Evolutionary conservation across 1,140 invertebrate species (phyloP), one percentile per base, ranked within the genome.

Genomic region (Drosophila dunni): DNA sequence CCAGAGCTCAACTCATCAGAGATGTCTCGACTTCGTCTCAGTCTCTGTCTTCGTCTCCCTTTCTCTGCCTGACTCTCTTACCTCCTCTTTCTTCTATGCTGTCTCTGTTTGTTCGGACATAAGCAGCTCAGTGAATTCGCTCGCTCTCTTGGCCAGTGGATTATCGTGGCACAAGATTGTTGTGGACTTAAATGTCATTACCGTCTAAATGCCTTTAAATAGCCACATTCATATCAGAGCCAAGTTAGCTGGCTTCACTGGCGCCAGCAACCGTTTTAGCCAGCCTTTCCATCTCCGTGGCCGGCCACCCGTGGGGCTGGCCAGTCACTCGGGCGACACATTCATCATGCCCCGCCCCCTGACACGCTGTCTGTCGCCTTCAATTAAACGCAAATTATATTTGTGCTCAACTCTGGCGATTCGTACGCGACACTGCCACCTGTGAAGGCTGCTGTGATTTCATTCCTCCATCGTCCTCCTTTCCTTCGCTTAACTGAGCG

Each of bases 361-460:
- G 78, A 79, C 79, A 70, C 68, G 79, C 24, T 29, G 24, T 29
- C 76, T 86, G 82, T 88, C 82, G 73, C 72, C 79, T 88, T 88
- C 83, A 88, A 86, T 86, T 86, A 86, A 75, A 86, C 67, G 67
- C 82, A 79, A 88, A 86, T 86, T 86, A 79, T 82, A 76, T 70
- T 78, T 34, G 63, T 66, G 81, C 72, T 73, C 81, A 84, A 76
- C 40, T 46, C 45, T 29, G 3, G 53, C 64, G 61, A 68, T 78
- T 68, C 78, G 81, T 75, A 88, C 79, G 70, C 78, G 69, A 74
- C 57, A 51, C 48, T 57, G 45, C 50, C 29, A 56, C 40, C 56
- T 66, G 53, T 75, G 68, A 61, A 60, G 38, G 61, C 50, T n/a
- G 48, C 24, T 10, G 29, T 51, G 53, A 7, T 44, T 42, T 65